Evolutionary conservation across 2,797 vertebrate genomes (phyloP).

Genomic region (Crossoptilon crossoptilon): DNA sequence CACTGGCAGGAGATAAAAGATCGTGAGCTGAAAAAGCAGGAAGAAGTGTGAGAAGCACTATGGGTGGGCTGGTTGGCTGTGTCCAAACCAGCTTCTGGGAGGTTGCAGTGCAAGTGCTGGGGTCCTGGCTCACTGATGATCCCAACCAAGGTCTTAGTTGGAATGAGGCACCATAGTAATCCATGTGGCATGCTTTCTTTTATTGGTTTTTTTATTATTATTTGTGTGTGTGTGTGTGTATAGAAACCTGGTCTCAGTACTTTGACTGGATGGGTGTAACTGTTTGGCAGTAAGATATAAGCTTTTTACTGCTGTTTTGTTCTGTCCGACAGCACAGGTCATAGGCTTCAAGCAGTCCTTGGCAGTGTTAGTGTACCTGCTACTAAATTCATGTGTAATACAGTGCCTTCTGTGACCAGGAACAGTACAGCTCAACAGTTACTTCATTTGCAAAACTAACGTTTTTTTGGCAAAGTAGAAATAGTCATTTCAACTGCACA

Average conservation of each 20-base stretch:
- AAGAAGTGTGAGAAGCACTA: neutral
- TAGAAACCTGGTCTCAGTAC: neutral
- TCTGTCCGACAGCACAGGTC: neutral
- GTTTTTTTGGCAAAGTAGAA: neutral
- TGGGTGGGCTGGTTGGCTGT: neutral
- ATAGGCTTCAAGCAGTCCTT: neutral
- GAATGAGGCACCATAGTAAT: neutral
- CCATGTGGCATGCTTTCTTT: neutral
- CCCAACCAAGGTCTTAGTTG: neutral
- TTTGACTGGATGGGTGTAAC: neutral
- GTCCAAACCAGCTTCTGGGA: rapidly evolving
- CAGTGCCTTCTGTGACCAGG: neutral
- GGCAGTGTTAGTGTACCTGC: neutral
- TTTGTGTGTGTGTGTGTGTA: too few relatives aligned
- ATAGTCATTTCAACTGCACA: neutral
- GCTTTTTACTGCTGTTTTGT: neutral
- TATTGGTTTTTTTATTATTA: neutral
- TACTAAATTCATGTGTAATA: neutral
- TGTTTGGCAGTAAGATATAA: neutral
- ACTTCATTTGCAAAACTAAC: neutral
- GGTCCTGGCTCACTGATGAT: neutral
- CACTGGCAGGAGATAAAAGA: neutral
- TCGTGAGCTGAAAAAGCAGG: neutral
- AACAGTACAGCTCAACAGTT: neutral
- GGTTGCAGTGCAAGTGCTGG: neutral